Evolutionary conservation across 2,888 invertebrate genomes (phyloP).

Genomic region (Hypomecis punctinalis): DNA sequence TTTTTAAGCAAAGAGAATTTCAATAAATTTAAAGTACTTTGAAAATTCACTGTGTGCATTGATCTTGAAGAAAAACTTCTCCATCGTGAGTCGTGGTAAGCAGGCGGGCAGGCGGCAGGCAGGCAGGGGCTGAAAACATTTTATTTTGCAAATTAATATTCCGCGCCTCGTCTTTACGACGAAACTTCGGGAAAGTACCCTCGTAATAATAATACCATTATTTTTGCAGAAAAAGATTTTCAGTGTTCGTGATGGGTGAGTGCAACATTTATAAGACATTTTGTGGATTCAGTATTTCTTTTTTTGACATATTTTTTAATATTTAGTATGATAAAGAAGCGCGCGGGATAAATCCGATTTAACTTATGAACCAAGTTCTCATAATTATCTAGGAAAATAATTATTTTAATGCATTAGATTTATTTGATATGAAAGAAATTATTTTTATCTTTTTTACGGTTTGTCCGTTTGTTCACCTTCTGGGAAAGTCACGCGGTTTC

Average conservation of each 20-base stretch:
- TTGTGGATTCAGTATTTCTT: constrained; percentile 11
- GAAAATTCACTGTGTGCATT: not conserved
- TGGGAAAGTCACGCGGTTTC: not conserved
- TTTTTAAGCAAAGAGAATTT: no score
- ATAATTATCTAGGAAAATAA: no score
- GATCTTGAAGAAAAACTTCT: not conserved
- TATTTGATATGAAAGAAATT: no score
- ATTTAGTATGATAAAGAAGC: no score
- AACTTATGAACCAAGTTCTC: no score
- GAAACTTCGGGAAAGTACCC: not conserved
- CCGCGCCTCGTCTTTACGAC: not conserved
- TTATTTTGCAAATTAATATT: constrained; percentile 10
- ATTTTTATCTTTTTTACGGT: no score
- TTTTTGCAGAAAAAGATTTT: constrained; percentile 12
- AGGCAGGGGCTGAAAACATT: constrained; percentile 2
- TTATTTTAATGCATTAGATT: no score
- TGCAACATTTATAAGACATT: constrained; percentile 19
- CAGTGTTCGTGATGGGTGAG: not conserved
- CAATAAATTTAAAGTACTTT: not conserved
- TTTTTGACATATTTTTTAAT: no score
- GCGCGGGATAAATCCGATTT: no score
- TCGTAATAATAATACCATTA: constrained; percentile 7
- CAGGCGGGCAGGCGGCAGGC: no score
- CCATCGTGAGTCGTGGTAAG: no score
- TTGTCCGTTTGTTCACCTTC: no score